Base-by-base conservation (phyloP, 2,113 vertebrate genomes). In the Athene cunicularia region DNA sequence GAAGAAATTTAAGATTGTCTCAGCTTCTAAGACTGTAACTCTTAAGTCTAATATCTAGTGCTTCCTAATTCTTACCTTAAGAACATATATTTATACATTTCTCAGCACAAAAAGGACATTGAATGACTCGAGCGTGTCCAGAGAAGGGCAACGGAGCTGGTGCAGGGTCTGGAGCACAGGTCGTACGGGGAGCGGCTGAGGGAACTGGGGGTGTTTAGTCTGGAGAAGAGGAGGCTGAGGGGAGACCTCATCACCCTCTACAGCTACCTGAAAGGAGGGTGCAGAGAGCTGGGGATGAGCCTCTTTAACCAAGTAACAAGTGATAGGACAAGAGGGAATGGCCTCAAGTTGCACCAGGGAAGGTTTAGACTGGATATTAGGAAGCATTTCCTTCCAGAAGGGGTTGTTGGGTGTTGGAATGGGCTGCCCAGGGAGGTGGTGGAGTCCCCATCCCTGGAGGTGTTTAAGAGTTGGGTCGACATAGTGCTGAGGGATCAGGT, bases 251-350 rank as follows among this genome's bases (percentile, higher is more conserved):
- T 52, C 22, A 6, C 24, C 24, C 50, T 52, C 50, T 56, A 56
- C 55, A 56, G 33, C 11, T 37, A 24, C n/a, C n/a, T 30, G 27
- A 23, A 62, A 62, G 74, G 43, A 62, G 26, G 74, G 7, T 50
- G 43, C 18, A 50, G 14, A 0, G 2, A 49, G 58, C 14, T 37
- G 15, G n/a, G 15, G 5, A 20, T 60, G 2, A 5, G 33, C 30
- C 43, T 76, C 53, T 75, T 59, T 4, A 59, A 41, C 43, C 33
- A 49, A 11, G 43, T 24, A 30, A 14, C 8, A 33, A 56, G 55
- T 10, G 11, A 56, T 12, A 20, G 55, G 55, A 56, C 55, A 33
- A 56, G 32, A 52, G 50, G 13, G 5, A 52, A 47, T 9, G 19
- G 45, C 45, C 45, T 47, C 45, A 47, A 59, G 41, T 16, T 75